A percentile compares a stretch with the other conserved stretches of the same genome.
Conservation (phyloP, 2,113 vertebrate species). For the Callipepla squamata region DNA sequence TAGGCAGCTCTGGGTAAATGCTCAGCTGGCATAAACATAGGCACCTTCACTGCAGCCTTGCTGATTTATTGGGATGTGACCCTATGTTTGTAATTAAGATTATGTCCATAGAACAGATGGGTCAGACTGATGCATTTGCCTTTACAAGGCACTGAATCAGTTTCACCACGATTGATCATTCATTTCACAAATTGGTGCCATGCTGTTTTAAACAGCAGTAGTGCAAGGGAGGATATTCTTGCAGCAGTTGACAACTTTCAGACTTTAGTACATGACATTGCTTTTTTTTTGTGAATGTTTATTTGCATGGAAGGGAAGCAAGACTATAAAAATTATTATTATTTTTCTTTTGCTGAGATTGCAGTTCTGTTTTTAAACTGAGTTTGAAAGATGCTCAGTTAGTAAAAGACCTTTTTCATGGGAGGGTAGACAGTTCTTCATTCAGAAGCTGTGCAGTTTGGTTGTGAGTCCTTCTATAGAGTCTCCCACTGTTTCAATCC, state of each 20-base stretch:
- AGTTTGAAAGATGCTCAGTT: conserved; percentile 33
- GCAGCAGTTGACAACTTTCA: conserved; percentile 44
- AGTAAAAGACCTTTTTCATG: conserved; percentile 54
- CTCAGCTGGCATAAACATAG: neutral
- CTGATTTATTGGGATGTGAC: conserved; percentile 59
- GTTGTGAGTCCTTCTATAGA: neutral
- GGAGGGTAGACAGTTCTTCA: conserved; percentile 21
- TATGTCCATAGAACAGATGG: conserved; percentile 49
- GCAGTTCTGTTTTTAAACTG: conserved; percentile 52
- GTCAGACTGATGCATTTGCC: conserved; percentile 47
- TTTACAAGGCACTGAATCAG: conserved; percentile 20
- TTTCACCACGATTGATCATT: neutral
- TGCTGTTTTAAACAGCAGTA: neutral
- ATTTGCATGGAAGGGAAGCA: conserved; percentile 6
- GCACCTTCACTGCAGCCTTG: conserved; percentile 11
- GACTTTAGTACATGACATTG: neutral
- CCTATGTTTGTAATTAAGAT: conserved; percentile 68
- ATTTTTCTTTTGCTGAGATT: conserved; percentile 38
- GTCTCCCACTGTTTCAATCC: neutral
- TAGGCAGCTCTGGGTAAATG: neutral
- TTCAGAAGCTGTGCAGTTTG: conserved; percentile 40
- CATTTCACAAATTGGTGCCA: neutral
- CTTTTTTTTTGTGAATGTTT: conserved; percentile 32
- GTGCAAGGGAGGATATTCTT: neutral
- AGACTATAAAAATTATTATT: neutral